These are phyloP conservation scores for Corythornis leucogaster DNA, from an alignment of 2,797 vertebrate species.

Conservation along the genomic window DNA sequence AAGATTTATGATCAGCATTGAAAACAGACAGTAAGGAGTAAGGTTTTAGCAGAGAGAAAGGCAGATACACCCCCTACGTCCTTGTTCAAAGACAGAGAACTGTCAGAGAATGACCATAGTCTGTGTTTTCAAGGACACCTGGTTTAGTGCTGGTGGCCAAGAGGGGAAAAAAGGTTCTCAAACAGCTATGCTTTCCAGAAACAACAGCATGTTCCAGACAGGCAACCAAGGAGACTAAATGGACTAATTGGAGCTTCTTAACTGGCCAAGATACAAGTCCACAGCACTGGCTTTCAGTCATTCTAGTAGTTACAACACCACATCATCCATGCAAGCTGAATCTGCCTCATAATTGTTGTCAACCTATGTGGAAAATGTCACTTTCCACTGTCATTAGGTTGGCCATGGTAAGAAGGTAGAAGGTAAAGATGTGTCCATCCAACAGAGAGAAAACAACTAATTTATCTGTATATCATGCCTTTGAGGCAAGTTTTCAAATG, in stretches of 20 bases:
- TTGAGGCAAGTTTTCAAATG: not conserved
- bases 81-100: not conserved
- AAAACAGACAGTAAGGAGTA: not conserved
- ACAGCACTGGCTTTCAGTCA: not conserved
- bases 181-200: not conserved
- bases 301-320: not conserved
- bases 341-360: not conserved
- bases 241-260: not conserved
- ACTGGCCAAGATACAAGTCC: not conserved
- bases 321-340: not conserved
- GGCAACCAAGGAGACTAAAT: not conserved
- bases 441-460: not conserved
- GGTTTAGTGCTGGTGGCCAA: not conserved
- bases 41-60: not conserved
- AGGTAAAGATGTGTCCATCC: not conserved
- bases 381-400: not conserved
- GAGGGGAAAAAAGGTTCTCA: not conserved
- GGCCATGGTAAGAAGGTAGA: not conserved
- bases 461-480: not conserved
- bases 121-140: not conserved
- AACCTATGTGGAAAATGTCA: not conserved
- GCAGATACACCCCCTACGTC: not conserved
- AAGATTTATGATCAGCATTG: not conserved
- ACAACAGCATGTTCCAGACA: not conserved
- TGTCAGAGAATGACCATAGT: not conserved